A percentile compares a stretch with the other conserved stretches of the same genome.
Conservation (phyloP, 2,797 vertebrate species). For the Vipera ursinii region DNA sequence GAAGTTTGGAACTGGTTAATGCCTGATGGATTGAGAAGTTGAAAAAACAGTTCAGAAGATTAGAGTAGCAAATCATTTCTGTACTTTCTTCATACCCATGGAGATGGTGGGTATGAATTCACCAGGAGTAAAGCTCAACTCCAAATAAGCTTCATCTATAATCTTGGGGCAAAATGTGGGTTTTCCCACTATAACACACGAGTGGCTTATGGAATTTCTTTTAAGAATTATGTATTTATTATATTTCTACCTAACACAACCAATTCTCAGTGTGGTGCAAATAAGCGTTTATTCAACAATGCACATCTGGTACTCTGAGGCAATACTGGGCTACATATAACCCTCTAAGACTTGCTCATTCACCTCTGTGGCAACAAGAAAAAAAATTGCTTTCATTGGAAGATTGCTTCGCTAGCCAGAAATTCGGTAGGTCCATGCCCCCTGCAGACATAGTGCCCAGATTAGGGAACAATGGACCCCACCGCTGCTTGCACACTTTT, state of each 20-base stretch:
- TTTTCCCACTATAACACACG: not conserved
- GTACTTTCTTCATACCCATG: not conserved
- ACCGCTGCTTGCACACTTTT: not conserved
- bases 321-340: not conserved
- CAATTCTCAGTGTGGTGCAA: not conserved
- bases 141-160: not conserved
- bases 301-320: not conserved
- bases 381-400: not conserved
- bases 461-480: not conserved
- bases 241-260: not conserved
- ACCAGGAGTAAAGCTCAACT: not conserved
- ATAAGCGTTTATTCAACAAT: not conserved
- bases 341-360: not conserved
- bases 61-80: not conserved
- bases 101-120: not conserved
- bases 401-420: not conserved
- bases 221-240: not conserved
- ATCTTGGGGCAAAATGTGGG: not conserved
- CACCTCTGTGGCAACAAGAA: not conserved
- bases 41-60: not conserved
- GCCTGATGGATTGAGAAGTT: not conserved
- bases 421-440: not conserved
- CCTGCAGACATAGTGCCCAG: not conserved
- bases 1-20: not conserved
- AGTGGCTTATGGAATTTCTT: too few species aligned